phyloP scores from a whole-genome alignment of 2,113 vertebrate genomes.

The Phoxinus phoxinus region DNA sequence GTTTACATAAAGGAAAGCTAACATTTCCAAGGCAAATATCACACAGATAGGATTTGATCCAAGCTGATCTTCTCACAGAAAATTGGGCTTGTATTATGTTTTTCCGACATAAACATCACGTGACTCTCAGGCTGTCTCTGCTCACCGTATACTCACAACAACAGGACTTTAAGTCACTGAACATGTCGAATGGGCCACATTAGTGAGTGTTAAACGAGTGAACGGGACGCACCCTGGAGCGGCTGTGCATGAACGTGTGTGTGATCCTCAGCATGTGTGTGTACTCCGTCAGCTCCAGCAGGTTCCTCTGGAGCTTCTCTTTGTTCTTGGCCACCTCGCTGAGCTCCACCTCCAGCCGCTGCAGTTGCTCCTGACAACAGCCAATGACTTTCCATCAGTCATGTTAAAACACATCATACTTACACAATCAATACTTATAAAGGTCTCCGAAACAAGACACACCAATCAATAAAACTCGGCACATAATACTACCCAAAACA shows the following conservation, averaged over 20 bases:
- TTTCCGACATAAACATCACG: background rate
- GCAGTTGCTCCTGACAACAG: constrained; percentile 88
- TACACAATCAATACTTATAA: constrained; percentile 20
- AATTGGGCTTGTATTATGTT: background rate
- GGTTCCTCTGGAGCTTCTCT: constrained; percentile 89
- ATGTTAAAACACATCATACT: constrained; percentile 24
- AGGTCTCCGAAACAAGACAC: background rate
- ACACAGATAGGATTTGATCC: background rate
- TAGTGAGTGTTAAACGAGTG: background rate
- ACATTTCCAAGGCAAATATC: background rate
- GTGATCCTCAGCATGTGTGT: constrained; percentile 91
- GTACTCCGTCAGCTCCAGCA: constrained; percentile 93
- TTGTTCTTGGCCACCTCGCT: constrained; percentile 94
- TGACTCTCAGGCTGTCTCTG: background rate
- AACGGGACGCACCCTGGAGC: constrained; percentile 78
- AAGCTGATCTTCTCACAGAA: background rate
- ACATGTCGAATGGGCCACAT: background rate
- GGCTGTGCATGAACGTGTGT: constrained; percentile 82
- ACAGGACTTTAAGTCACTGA: background rate
- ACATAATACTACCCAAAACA: background rate
- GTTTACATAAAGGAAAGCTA: background rate
- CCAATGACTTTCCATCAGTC: background rate
- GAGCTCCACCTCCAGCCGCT: constrained; percentile 93
- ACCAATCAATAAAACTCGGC: background rate
- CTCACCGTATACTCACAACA: background rate